Conservation (phyloP, 2,888 invertebrate genomes). For the Venusia cambrica region DNA sequence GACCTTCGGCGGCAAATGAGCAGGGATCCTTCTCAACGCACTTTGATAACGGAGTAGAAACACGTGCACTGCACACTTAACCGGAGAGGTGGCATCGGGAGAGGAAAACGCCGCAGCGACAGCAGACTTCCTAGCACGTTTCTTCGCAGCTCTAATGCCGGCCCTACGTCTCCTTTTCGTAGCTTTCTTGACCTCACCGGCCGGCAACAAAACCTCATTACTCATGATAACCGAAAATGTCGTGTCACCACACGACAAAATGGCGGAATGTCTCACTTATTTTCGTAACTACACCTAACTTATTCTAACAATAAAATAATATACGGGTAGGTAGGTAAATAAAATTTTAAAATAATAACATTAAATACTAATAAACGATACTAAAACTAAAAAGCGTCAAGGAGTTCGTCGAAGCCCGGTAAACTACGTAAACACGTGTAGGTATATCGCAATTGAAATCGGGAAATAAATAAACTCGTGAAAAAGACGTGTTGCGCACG, state of each 20-base stretch:
- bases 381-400: conserved; percentile 36
- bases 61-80: conserved; percentile 67
- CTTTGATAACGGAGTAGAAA: conserved; percentile 66
- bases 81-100: conserved; percentile 42
- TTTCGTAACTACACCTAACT: conserved; percentile 36
- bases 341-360: conserved; percentile 31
- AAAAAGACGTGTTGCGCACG: conserved; percentile 45
- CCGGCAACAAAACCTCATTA: conserved; percentile 44
- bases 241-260: conserved; percentile 34
- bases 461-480: conserved; percentile 31
- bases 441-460: conserved; percentile 28
- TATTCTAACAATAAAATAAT: conserved; percentile 32
- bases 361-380: no score
- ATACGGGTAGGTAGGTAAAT: conserved; percentile 9
- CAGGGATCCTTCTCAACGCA: conserved; percentile 62
- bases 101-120: conserved; percentile 21
- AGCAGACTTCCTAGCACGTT: conserved; percentile 48
- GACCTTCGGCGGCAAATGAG: conserved; percentile 62
- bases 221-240: conserved; percentile 48
- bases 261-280: conserved; percentile 31
- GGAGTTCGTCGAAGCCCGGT: conserved; percentile 35
- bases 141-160: conserved; percentile 49
- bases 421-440: conserved; percentile 31
- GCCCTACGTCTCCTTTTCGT: conserved; percentile 53
- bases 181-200: conserved; percentile 48